Evolutionary conservation across 2,888 invertebrate genomes (phyloP), one percentile per base, ranked within the genome.

Genomic region (Hypercompe scribonia): DNA sequence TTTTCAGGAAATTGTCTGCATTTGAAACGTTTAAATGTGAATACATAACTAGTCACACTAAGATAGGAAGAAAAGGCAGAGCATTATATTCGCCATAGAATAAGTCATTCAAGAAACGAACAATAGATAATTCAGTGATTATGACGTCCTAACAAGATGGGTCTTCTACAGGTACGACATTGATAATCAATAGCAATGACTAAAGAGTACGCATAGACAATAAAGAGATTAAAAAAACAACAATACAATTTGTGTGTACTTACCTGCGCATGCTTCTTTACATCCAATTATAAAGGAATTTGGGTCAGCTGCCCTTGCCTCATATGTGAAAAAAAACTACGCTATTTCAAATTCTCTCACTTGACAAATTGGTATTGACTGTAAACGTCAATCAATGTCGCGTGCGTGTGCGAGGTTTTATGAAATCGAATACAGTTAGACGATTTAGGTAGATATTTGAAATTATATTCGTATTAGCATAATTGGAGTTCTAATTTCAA

Each of bases 261-360:
- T 69, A 78, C 54, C 68, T 71, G 81, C 75, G 81, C 81, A 78
- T 72, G 82, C 74, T 81, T 74, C 75, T 78, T 80, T 78, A 81
- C 82, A 80, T 85, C 80, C 80, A 85, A 85, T 82, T 84, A 84
- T 67, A 18, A 64, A 75, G 76, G 84, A 77, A 84, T 84, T 82
- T 79, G 77, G 84, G 84, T 83, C 84, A 82, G 75, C 74, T 75
- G 81, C 78, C 78, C 82, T 84, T 81, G 78, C 83, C 36, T 78
- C 79, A 84, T 66, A 70, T 70, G 64, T 74, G 75, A 80, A 81
- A 84, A 80, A 81, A 70, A 72, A 63, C 42, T 65, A 68, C 71
- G 67, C 71, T 79, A 83, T 79, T 71, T 77, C 79, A 76, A 73
- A 79, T 73, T 83, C 82, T 82, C 18, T 70, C 76, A 70, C 68